phyloP scores from a whole-genome alignment of 30 jellyfish, hydroid and myxozoan genomes.

The Haliclystus octoradiatus region DNA sequence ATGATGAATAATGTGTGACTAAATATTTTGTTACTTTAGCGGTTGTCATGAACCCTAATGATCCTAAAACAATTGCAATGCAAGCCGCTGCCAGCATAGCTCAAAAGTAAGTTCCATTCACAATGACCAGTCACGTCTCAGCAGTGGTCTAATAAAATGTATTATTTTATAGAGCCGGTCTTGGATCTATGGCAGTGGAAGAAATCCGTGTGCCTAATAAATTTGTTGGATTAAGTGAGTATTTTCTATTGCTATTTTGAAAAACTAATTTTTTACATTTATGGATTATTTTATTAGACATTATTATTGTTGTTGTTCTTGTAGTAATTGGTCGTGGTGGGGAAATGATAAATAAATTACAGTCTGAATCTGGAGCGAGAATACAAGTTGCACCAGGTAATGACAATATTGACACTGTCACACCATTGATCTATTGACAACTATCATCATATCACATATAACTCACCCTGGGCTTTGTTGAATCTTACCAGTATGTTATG shows the following conservation, averaged over 20 bases:
- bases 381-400: slow-evolving; percentile 95
- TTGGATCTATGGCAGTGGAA: slow-evolving; percentile 90
- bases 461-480: no score
- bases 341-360: slow-evolving; percentile 86
- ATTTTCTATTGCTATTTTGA: no score
- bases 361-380: slow-evolving; percentile 89
- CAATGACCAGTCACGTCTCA: neutral
- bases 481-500: no score
- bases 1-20: neutral
- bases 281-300: neutral
- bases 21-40: no score
- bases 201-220: slow-evolving; percentile 75
- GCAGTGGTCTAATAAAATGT: neutral
- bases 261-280: neutral
- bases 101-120: slow-evolving; percentile 43
- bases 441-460: no score
- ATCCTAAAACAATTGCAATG: slow-evolving; percentile 82
- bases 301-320: neutral
- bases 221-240: slow-evolving; percentile 87
- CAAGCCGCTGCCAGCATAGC: slow-evolving; percentile 85
- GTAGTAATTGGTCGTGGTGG: slow-evolving; percentile 95
- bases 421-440: no score
- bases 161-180: slow-evolving; percentile 66
- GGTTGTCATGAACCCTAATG: no score
- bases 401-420: no score